Evolutionary conservation across 1,140 invertebrate species (phyloP), one percentile per base, ranked within the genome.

Genomic region (Diabrotica virgifera): DNA sequence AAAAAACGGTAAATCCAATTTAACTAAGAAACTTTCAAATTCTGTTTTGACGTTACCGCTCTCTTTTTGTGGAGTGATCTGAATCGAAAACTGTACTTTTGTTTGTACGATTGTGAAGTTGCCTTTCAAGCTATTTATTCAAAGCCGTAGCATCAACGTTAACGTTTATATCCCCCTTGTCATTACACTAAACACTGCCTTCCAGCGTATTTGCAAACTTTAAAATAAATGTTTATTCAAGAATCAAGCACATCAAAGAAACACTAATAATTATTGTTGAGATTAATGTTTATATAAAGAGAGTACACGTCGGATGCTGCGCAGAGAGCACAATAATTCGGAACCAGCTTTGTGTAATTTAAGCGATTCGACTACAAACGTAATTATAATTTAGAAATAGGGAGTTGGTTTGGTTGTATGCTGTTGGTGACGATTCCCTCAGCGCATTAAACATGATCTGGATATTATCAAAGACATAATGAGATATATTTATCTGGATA

Each of bases 221-320:
- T 68, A 67, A 67, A 74, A 72, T 71, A 74, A 74, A 74, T 72
- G 63, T 74, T 74, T 74, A 69, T 67, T 68, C 65, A 67, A 59
- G 69, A 74, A 74, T 74, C 70, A 74, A 36, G 55, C 52, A 65
- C 67, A 74, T 74, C 72, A 74, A 74, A 74, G 72, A n/a, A 67
- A 36, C 36, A 60, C 14, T 51, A 36, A 60, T 60, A 70, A 62
- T 66, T 40, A 70, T 70, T 67, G 66, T 70, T 67, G 40, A 53
- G 11, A 62, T 38, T 50, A 52, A 50, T 62, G 60, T 62, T 62
- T 62, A 14, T 38, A 50, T 62, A 50, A 50, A 37, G 60, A 53
- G 51, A 50, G 10, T 58, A 51, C 50, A 24, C 24, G 24, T 24
- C 24, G 24, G 24, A 24, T 24, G 24, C 24, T 24, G 24, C 24